Evolutionary conservation across 2,113 vertebrate species (phyloP), one percentile per base, ranked within the genome.

Genomic region (Physeter macrocephalus): DNA sequence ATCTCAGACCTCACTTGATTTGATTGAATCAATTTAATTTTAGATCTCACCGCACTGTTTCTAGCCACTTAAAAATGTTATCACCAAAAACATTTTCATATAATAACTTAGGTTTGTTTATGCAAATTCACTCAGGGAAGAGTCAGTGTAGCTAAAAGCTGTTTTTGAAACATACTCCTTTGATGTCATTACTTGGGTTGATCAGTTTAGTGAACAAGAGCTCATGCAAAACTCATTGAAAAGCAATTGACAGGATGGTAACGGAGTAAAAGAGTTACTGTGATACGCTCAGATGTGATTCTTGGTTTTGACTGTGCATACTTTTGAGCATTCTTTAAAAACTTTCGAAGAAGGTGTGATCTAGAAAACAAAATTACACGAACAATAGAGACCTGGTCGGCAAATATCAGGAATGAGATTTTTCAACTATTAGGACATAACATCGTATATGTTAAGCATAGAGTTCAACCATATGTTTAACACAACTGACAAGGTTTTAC

Each of bases 121-220:
- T 61, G 66, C 69, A 46, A 14, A 71, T 59, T 90, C 36, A 66
- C 43, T 90, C 61, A 89, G 66, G 66, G 93, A 91, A 97, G 1
- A 82, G 21, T 72, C n/a, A 36, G 1, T 86, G 39, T 81, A 43
- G 57, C 64, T 77, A 71, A 97, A 85, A 74, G 5, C 8, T 92
- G 31, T 82, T 88, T 94, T 89, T 88, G n/a, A 95, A 96, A 96
- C 97, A 77, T 23, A 67, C 1, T 77, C 29, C 41, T 80, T 95
- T 72, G 49, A 88, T 59, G 9, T 64, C 25, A 52, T 95, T 92
- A 41, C 23, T 88, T 72, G 39, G 25, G 72, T 77, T 90, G 88
- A 96, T 88, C 72, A 64, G 27, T 81, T 92, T 86, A 62, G 64
- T 62, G 27, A 75, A 81, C 49, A 85, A 77, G 27, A 2, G 0